Evolutionary conservation across 2,113 vertebrate genomes (phyloP), one percentile per base, ranked within the genome.

Genomic region (Campylomormyrus tamandua): DNA sequence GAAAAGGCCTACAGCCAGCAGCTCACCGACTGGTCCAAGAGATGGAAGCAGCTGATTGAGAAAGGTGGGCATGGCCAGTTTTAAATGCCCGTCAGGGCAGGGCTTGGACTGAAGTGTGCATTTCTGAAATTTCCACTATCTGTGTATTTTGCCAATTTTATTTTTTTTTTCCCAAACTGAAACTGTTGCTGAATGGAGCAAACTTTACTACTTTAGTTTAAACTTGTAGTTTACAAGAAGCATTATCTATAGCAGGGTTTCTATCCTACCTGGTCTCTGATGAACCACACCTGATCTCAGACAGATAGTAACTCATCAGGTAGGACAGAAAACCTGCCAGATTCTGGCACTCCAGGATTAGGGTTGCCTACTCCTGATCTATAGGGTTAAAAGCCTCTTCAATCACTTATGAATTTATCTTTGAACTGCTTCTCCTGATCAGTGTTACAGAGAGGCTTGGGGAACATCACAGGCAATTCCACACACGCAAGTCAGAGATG

Each of bases 1-100:
- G 98, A 99, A 96, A 99, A 98, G 93, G 95, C 96, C 3, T 99
- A 99, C 0, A 94, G 96, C 0, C 98, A 99, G 96, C 98, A 99
- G 92, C 97, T 99, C 93, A 97, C 97, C 0, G 98, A 99, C 92
- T 99, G 98, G 98, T 97, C 98, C 92, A 99, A 98, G 94, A 93
- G 98, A 94, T 99, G 98, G 98, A 98, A 96, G 88, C 97, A 98
- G 94, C 96, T 99, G 90, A 95, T 99, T 0, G 98, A 99, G 92
- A 98, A 97, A 97, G 98, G 98, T 98, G 87, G 39, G 56, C 2
- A 1, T 1, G 17, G 0, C 10, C 49, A 49, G 19, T 35, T 87
- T 87, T 5, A 35, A 7, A 49, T 27, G 27, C 24, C 42, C 53
- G 27, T 49, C 15, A 31, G 13, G n/a, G 13, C 27, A 87, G 11